These are phyloP conservation scores for Stichodactyla mertensii DNA, from an alignment of 64 coral and sea anemone species.

Conservation along the genomic window DNA sequence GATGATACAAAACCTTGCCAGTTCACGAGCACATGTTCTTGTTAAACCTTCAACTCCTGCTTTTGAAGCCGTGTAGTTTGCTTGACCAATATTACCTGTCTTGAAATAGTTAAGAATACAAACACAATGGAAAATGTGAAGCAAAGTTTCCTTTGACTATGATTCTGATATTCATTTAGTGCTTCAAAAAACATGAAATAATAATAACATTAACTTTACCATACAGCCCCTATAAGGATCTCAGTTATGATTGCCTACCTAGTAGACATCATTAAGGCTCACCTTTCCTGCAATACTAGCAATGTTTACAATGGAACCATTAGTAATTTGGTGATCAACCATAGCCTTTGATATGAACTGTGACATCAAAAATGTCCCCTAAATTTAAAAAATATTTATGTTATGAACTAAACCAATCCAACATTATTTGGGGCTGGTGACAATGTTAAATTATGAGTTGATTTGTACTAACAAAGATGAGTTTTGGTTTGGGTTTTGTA, in stretches of 20 bases:
- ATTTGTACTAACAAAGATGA: too few relatives aligned
- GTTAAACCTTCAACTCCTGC: conserved; percentile 88
- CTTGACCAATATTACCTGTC: conserved; percentile 92
- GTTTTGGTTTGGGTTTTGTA: too few relatives aligned
- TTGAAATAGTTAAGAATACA: conserved; percentile 10
- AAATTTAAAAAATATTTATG: too few relatives aligned
- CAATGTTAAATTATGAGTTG: too few relatives aligned
- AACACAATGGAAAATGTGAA: background rate
- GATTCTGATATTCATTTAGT: too few relatives aligned
- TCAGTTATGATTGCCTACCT: background rate
- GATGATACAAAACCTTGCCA: conserved; percentile 52
- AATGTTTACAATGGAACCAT: conserved; percentile 90
- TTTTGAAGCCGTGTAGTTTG: conserved; percentile 92
- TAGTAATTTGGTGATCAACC: conserved; percentile 69
- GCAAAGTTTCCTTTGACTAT: too few relatives aligned
- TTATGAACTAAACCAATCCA: too few relatives aligned
- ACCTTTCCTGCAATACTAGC: conserved; percentile 93
- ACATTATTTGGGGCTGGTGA: too few relatives aligned
- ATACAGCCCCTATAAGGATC: too few relatives aligned
- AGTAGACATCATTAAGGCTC: background rate
- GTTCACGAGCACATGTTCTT: conserved; percentile 83
- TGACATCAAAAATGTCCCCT: conserved; percentile 90
- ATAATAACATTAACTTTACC: too few relatives aligned
- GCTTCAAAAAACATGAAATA: too few relatives aligned
- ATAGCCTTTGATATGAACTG: conserved; percentile 76